phyloP scores from a whole-genome alignment of 2,113 vertebrate species.

The Candoia aspera region DNA sequence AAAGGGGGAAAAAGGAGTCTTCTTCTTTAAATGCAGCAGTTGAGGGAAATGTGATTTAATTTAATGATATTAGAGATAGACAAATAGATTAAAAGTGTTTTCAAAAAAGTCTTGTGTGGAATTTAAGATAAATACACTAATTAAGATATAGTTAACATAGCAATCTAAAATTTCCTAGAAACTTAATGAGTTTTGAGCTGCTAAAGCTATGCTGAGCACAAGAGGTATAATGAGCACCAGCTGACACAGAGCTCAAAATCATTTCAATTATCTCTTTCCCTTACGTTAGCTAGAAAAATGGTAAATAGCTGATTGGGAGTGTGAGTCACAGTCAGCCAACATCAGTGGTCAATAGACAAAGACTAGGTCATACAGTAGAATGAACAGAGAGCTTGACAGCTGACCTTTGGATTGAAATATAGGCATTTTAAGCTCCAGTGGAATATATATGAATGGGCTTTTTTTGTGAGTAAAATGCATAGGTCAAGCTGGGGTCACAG shows the following conservation, averaged over 20 bases:
- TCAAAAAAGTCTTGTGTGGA: slow-evolving; percentile 72
- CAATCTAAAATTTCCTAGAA: slow-evolving; percentile 78
- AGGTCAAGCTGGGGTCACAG: slow-evolving; percentile 67
- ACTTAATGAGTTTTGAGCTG: slow-evolving; percentile 73
- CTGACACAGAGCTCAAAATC: slow-evolving; percentile 52
- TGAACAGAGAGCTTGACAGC: slow-evolving; percentile 49
- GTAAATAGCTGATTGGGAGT: slow-evolving; percentile 51
- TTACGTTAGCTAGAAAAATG: slow-evolving; percentile 48
- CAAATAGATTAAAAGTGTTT: slow-evolving; percentile 77
- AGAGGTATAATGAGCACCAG: slow-evolving; percentile 53
- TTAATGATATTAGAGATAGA: slow-evolving; percentile 77
- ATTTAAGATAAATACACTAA: slow-evolving; percentile 80
- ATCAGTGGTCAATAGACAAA: slow-evolving; percentile 59
- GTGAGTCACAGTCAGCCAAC: slow-evolving; percentile 48
- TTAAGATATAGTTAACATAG: slow-evolving; percentile 78
- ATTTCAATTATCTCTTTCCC: slow-evolving; percentile 58
- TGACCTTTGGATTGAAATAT: slow-evolving; percentile 70
- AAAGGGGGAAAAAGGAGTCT: neutral
- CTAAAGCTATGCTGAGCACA: slow-evolving; percentile 64
- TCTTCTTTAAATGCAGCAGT: slow-evolving; percentile 28
- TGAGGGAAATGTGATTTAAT: slow-evolving; percentile 77
- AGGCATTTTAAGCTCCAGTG: slow-evolving; percentile 73
- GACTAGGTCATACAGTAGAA: slow-evolving; percentile 56
- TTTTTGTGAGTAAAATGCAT: slow-evolving; percentile 62
- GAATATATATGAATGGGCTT: slow-evolving; percentile 67